Base-by-base conservation (phyloP, 2,113 vertebrate genomes). In the Silurus asotus region DNA sequence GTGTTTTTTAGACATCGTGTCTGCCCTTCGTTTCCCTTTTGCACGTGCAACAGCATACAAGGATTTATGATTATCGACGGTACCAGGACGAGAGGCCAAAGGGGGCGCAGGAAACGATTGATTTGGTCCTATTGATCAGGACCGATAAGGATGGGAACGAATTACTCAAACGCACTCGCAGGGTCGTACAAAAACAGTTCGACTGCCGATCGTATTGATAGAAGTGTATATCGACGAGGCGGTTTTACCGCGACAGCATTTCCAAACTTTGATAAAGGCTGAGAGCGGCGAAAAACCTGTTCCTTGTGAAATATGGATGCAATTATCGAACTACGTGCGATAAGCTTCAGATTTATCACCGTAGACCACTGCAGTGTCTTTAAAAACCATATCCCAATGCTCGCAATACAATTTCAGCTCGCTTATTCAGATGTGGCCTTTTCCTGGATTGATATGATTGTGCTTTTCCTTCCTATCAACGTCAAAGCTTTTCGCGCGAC, bases 91-190 rank as follows among this genome's bases (percentile, higher is more conserved):
- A 87, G 84, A 84, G 87, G 70, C 67, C 77, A 6, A 56, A 45
- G 76, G 56, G 45, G 45, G 51, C 37, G 61, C 48, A 7, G n/a
- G 37, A 62, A 45, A 48, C 2, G 77, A 89, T 70, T n/a, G 85
- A 77, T 85, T 76, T 20, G 23, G 3, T 23, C 13, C 8, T 80
- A 89, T 81, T 89, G 90, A 92, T 87, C 62, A n/a, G 86, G 48
- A 75, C 82, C 49, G 80, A 87, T 87, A 86, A 87, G 85, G 55
- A 84, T n/a, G 25, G 86, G 56, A 81, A 37, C 37, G 37, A 37
- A 90, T 87, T 76, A 81, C 62, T 88, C 77, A 87, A 88, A 28
- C 89, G 58, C 83, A 89, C 87, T 91, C 0, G n/a, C 65, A 19
- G 23, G 45, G 65, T 80, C 45, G 25, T 70, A 53, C 58, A 69